Base-by-base conservation (phyloP, 1,140 invertebrate genomes). In the Notospermus geniculatus region DNA sequence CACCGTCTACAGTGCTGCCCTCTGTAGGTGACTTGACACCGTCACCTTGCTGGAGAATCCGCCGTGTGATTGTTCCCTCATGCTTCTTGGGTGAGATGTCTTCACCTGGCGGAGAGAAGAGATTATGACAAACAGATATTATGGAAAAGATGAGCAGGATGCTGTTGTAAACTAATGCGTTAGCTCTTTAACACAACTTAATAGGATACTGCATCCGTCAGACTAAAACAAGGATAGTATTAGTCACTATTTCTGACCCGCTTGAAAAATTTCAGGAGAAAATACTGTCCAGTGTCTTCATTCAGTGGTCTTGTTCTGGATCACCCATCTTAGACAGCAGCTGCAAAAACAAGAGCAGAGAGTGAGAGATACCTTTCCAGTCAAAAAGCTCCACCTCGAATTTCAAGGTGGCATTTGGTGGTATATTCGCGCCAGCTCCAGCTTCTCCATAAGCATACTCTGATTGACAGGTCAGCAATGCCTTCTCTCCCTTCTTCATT, bases 401-500 rank as follows among this genome's bases (percentile, higher is more conserved):
- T 13, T 92, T 86, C 2, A 99, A 82, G 1, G 92, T 96, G 0
- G 94, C 78, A 82, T 95, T 87, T n/a, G 90, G 87, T 23, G 93
- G 94, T 70, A 98, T 98, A 72, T 87, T 90, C 25, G 93, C 92
- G 1, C 90, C 89, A 74, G 86, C 90, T 30, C 95, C 95, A 54
- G 72, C 74, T 65, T 85, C 84, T 1, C 95, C 95, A 79, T 98
- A 99, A 5, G 91, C 95, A 84, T 95, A 97, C 61, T 95, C 87
- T 4, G 94, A 85, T 64, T 87, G 87, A 83, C 93, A 96, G 1
- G 87, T 92, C n/a, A 99, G 80, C 30, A 87, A 82, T 43, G 90
- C 88, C 30, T 90, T 80, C 82, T 98, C 95, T 0, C 92, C 92
- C 71, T 89, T 90, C 80, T 91, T 93, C 96, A 99, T 98, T 0